Conservation (phyloP, 2,113 vertebrate genomes). For the Myodes glareolus region DNA sequence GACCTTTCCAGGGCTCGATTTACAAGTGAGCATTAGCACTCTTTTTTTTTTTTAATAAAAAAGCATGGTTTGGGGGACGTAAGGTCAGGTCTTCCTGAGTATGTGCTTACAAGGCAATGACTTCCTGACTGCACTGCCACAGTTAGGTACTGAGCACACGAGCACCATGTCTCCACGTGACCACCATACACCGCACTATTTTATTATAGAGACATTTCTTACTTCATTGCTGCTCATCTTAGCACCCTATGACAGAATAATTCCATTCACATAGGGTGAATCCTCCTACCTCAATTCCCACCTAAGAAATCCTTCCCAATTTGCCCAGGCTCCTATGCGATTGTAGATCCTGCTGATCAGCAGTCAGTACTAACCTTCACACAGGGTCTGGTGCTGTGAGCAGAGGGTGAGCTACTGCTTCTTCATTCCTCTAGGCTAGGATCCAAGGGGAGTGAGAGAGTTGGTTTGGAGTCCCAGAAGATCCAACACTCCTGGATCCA, state of each 20-base stretch:
- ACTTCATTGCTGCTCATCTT: neutral
- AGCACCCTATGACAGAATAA: too few species aligned
- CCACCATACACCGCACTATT: neutral
- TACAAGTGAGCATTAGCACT: neutral
- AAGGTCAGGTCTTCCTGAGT: neutral
- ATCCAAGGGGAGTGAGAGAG: neutral
- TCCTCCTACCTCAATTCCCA: neutral
- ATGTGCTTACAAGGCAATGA: neutral
- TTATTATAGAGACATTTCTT: neutral
- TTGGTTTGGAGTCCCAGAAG: neutral
- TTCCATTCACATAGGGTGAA: neutral
- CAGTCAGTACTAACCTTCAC: neutral
- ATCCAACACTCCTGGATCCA: neutral
- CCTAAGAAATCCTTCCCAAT: neutral
- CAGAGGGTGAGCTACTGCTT: neutral
- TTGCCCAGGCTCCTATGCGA: neutral
- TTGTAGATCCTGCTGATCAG: too few species aligned
- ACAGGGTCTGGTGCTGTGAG: neutral
- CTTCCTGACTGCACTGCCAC: too few species aligned
- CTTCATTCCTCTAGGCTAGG: neutral
- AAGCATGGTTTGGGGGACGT: neutral
- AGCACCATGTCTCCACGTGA: accelerated
- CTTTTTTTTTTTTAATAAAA: neutral
- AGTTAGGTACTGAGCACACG: neutral
- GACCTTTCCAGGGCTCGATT: neutral